Evolutionary conservation across 2,113 vertebrate species (phyloP).

Genomic region (Notothenia coriiceps): DNA sequence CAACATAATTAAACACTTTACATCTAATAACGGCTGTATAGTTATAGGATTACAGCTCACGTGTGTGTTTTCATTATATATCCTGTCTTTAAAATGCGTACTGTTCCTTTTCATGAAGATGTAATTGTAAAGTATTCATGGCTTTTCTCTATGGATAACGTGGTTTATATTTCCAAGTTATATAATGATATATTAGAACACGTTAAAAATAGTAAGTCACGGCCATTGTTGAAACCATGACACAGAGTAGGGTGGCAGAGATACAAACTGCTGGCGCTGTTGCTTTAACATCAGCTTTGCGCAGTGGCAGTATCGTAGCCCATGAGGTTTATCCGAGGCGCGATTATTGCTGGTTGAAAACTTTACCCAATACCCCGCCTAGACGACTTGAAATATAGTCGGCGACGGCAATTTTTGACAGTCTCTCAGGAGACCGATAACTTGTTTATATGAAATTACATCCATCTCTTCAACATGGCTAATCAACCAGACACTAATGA

Average conservation of each 20-base stretch:
- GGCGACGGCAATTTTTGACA: conserved; percentile 63
- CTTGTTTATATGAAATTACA: accelerated
- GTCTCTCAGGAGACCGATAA: conserved; percentile 50
- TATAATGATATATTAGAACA: neutral
- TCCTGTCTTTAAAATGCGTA: neutral
- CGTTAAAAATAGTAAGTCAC: too few relatives aligned
- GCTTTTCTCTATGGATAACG: neutral
- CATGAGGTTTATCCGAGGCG: conserved; percentile 64
- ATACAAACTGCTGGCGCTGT: accelerated
- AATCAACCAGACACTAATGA: too few relatives aligned
- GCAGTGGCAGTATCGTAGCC: conserved; percentile 67
- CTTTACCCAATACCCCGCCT: conserved; percentile 72
- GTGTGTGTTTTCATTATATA: neutral
- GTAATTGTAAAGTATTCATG: accelerated
- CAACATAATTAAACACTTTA: neutral
- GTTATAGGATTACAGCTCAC: neutral
- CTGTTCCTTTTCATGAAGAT: neutral
- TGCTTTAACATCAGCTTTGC: accelerated
- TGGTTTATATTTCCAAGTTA: neutral
- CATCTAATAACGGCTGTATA: too few relatives aligned
- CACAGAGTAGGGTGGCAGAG: accelerated
- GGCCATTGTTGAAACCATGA: neutral
- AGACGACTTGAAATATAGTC: conserved; percentile 65
- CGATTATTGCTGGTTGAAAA: conserved; percentile 73
- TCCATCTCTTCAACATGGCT: accelerated